A percentile compares a stretch with the other conserved stretches of the same genome.
Evolutionary conservation across 2,888 invertebrate genomes (phyloP).

Genomic region (Drosophila atripex): DNA sequence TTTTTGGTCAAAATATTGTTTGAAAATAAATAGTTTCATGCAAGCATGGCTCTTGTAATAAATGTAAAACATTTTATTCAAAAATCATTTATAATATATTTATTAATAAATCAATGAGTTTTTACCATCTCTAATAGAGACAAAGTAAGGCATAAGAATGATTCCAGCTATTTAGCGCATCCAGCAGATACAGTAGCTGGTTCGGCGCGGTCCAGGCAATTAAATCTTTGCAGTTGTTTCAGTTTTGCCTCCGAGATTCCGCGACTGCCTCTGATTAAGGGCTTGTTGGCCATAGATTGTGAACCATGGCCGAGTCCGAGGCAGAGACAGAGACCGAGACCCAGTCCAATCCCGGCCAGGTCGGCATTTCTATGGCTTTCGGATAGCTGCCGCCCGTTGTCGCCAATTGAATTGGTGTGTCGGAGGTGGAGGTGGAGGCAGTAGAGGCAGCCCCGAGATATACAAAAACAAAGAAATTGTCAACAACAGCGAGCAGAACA

Average conservation of each 20-base stretch:
- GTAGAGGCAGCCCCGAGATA: slow-evolving; percentile 5
- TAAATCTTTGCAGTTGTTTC: slow-evolving; percentile 76
- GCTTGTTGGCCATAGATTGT: slow-evolving; percentile 61
- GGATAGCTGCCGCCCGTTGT: slow-evolving; percentile 51
- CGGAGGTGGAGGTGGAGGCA: neutral
- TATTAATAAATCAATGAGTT: neutral
- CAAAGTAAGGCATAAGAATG: slow-evolving; percentile 75
- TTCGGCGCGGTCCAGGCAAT: slow-evolving; percentile 50
- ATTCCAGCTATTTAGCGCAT: slow-evolving; percentile 80
- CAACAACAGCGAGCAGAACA: slow-evolving; percentile 59
- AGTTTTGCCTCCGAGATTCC: slow-evolving; percentile 66
- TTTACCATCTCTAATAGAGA: slow-evolving; percentile 19
- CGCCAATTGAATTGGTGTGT: slow-evolving; percentile 23
- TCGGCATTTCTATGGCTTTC: slow-evolving; percentile 63
- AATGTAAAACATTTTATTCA: too few species aligned
- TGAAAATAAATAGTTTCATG: too few species aligned
- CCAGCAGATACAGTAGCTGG: slow-evolving; percentile 69
- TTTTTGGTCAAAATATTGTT: too few species aligned
- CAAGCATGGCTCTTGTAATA: too few species aligned
- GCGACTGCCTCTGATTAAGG: slow-evolving; percentile 70
- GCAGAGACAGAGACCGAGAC: neutral
- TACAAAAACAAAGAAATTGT: slow-evolving; percentile 61
- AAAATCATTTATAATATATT: neutral
- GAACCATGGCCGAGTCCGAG: slow-evolving; percentile 11
- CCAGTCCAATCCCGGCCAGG: slow-evolving; percentile 5